Conservation (phyloP, 2,888 invertebrate species). For the Yponomeuta malinellus region DNA sequence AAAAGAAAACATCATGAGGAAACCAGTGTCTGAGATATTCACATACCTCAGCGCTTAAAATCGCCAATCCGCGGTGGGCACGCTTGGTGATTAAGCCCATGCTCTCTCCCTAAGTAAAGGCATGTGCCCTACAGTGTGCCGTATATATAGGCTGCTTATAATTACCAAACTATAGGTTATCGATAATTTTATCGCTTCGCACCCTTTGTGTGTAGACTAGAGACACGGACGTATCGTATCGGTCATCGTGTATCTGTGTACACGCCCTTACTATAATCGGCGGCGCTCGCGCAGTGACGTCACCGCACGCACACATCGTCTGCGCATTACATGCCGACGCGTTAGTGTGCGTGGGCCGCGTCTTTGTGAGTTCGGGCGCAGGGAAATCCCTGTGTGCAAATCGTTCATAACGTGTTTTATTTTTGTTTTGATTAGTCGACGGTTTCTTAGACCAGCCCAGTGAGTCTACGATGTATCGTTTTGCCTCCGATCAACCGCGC, state of each 20-base stretch:
- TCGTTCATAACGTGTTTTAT: slow-evolving; percentile 13
- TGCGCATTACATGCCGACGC: background rate
- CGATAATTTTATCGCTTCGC: no score
- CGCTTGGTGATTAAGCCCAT: no score
- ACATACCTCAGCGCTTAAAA: no score
- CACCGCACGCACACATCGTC: slow-evolving; percentile 3
- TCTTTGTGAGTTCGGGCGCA: slow-evolving; percentile 28
- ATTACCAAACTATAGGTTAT: no score
- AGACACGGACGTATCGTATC: background rate
- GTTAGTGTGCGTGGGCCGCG: slow-evolving; percentile 19
- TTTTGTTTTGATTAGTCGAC: background rate
- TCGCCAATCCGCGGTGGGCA: no score
- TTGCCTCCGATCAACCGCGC: background rate
- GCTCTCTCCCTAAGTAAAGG: no score
- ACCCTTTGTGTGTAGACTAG: background rate
- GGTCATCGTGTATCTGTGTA: background rate
- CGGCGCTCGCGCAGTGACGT: slow-evolving; percentile 7
- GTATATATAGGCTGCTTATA: no score
- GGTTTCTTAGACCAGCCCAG: background rate
- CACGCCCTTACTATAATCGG: slow-evolving; percentile 2
- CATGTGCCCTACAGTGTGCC: no score
- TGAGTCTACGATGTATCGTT: background rate
- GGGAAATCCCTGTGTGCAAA: slow-evolving; percentile 60
- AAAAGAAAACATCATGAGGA: no score
- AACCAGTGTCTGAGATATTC: no score